Evolutionary conservation across 1,140 invertebrate species (phyloP), one percentile per base, ranked within the genome.

Genomic region (Drosophila varians): DNA sequence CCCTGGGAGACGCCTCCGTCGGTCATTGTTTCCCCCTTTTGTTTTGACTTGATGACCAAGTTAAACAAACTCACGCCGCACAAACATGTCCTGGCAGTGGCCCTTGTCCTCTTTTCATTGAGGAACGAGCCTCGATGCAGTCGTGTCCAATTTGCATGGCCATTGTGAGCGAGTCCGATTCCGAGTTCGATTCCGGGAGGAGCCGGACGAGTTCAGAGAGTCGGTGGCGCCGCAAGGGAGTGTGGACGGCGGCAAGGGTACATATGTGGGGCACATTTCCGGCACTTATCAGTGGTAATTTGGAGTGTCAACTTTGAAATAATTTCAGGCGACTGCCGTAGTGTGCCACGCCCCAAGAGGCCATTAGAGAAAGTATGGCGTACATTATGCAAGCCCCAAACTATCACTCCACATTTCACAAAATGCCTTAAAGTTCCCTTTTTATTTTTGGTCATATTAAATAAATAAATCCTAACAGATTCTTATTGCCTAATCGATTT

Each of bases 271-370:
- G 43, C 55, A 43, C 64, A 51, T 62, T 70, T 76, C 55, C 72
- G 28, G 61, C 45, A 68, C 51, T 75, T 55, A 62, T 71, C 73
- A 75, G 45, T 61, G 55, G 47, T 61, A 60, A 75, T 74, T 76
- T 48, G 26, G 16, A 46, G 36, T 74, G 71, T 31, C 51, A 52
- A 49, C 38, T 64, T 73, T 62, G 45, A 65, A 51, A 66, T 74
- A 74, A 69, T 74, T 74, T 51, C 43, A 42, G n/a, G 18, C 48
- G 43, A 47, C 31, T 48, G 49, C 43, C 16, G 36, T 19, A 46
- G 58, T 61, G 64, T 65, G 64, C 7, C 48, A 65, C 34, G 34
- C 34, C 34, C 34, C 9, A 8, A 28, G 26, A 28, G 26, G 26
- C 26, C 26, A 36, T n/a, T n/a, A n/a, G n/a, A 14, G 7, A 38